A percentile compares a stretch with the other conserved stretches of the same genome.
Conservation (phyloP, 2,888 invertebrate genomes). For the Tipula lateralis region DNA sequence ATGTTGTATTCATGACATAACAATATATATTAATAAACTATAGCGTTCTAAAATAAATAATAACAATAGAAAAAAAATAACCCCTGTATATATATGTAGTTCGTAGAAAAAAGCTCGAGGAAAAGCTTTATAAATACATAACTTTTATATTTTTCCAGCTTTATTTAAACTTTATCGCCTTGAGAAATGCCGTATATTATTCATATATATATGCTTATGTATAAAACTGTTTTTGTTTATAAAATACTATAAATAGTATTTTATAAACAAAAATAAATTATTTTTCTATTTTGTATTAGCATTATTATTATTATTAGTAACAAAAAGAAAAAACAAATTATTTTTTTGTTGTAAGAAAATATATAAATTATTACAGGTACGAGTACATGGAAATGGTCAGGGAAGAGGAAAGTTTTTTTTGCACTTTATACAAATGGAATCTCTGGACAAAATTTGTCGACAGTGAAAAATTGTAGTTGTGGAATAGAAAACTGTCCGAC, state of each 20-base stretch:
- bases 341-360: not conserved
- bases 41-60: not conserved
- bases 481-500: too few species aligned
- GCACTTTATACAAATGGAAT: too few species aligned
- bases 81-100: not conserved
- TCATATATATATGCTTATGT: not conserved
- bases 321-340: not conserved
- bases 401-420: not conserved
- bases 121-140: not conserved
- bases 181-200: slow-evolving; percentile 1
- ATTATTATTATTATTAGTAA: not conserved
- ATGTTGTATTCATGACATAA: not conserved
- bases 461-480: too few species aligned
- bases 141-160: not conserved
- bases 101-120: not conserved
- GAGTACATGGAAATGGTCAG: not conserved
- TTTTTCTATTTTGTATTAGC: not conserved
- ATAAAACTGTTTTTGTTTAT: not conserved
- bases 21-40: not conserved
- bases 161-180: not conserved
- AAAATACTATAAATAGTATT: not conserved
- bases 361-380: not conserved
- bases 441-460: too few species aligned
- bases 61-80: not conserved
- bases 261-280: not conserved